Conservation (phyloP, 2,888 invertebrate genomes). For the Drosophila kokeensis region DNA sequence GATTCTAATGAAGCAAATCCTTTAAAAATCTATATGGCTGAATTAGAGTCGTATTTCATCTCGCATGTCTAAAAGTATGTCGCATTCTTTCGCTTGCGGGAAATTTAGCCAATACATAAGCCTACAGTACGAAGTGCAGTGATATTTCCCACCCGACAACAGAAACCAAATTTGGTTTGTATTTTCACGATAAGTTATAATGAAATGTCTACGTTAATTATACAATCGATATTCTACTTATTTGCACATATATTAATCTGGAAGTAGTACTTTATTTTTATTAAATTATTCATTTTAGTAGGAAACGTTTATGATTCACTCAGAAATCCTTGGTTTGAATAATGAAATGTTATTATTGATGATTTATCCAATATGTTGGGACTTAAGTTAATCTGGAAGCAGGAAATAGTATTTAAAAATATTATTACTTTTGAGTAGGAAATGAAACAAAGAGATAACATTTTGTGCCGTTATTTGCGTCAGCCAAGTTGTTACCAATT, state of each 20-base stretch:
- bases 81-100: background rate
- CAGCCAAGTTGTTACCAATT: constrained; percentile 27
- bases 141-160: no score
- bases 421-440: background rate
- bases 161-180: background rate
- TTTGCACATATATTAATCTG: background rate
- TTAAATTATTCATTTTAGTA: background rate
- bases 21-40: background rate
- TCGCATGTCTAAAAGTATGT: background rate
- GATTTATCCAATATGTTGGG: background rate
- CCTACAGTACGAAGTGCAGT: background rate
- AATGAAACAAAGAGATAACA: background rate
- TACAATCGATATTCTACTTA: background rate
- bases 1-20: background rate
- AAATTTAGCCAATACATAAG: background rate
- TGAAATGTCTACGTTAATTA: background rate
- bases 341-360: background rate
- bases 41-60: background rate
- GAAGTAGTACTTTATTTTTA: background rate
- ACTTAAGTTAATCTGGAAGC: background rate
- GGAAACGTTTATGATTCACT: background rate
- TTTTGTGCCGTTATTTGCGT: constrained; percentile 7
- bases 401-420: background rate
- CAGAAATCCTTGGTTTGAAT: background rate
- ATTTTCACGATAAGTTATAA: background rate